Evolutionary conservation across 2,113 vertebrate species (phyloP).

Genomic region (Mungos mungo): DNA sequence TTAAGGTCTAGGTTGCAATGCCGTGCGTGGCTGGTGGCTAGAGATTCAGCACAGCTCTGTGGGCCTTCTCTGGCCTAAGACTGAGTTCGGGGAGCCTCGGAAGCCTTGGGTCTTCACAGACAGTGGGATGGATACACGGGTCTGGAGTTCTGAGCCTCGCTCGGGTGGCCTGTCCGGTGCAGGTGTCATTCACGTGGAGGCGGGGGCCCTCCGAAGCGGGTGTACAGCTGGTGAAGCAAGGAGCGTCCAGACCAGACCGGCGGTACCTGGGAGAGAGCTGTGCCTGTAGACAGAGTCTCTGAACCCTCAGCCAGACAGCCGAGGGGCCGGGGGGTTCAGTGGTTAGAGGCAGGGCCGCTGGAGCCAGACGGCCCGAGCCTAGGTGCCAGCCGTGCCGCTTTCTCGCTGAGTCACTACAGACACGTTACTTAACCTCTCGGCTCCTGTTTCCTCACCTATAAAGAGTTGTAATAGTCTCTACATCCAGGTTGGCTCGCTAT

Average conservation of each 20-base stretch:
- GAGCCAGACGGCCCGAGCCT: background rate
- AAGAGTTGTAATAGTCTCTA: background rate
- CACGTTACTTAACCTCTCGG: background rate
- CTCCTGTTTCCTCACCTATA: background rate
- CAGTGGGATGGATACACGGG: background rate
- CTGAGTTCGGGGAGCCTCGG: background rate
- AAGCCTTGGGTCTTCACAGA: background rate
- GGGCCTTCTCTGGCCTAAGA: background rate
- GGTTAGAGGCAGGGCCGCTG: background rate
- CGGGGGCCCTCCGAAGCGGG: background rate
- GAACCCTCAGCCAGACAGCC: background rate
- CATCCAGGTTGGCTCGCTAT: accelerated
- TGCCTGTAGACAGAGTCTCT: background rate
- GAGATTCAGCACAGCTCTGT: background rate
- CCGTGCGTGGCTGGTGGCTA: accelerated
- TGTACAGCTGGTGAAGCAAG: background rate
- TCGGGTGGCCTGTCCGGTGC: background rate
- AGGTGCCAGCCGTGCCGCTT: background rate
- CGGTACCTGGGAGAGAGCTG: background rate
- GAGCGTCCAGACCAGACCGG: too few relatives aligned
- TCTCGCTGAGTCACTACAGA: background rate
- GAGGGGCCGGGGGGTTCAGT: background rate
- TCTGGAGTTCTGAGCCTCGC: background rate
- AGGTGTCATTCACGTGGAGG: background rate
- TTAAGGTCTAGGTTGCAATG: background rate